Evolutionary conservation across 2,888 invertebrate genomes (phyloP).

Genomic region (Cataglyphis altisquamis): DNA sequence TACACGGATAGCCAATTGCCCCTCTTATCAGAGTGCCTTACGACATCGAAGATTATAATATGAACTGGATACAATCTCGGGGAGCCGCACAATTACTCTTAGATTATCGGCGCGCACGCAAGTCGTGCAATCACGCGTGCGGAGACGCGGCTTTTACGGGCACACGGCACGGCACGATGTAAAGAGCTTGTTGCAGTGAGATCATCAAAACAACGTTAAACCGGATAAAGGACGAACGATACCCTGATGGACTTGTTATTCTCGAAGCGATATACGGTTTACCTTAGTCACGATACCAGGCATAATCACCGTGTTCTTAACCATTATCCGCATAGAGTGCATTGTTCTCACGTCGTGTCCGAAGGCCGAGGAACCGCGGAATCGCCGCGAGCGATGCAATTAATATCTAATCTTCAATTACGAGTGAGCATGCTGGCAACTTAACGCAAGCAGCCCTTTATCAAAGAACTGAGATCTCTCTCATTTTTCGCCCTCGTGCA

Average conservation of each 20-base stretch:
- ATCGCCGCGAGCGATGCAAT: constrained; percentile 48
- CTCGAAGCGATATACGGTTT: constrained; percentile 32
- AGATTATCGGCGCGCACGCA: constrained; percentile 22
- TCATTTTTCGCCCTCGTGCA: constrained; percentile 33
- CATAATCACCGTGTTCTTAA: constrained; percentile 37
- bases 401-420: constrained; percentile 55
- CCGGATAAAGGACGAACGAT: constrained; percentile 38
- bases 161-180: constrained; percentile 10
- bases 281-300: constrained; percentile 31
- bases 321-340: constrained; percentile 37
- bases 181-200: constrained; percentile 26
- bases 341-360: constrained; percentile 42
- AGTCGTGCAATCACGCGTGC: constrained; percentile 21
- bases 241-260: constrained; percentile 43
- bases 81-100: constrained; percentile 1
- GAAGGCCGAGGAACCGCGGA: constrained; percentile 48
- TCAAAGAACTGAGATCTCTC: constrained; percentile 28
- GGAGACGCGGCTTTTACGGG: constrained; percentile 19
- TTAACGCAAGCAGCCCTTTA: constrained; percentile 40
- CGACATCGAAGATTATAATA: constrained; percentile 33
- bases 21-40: background rate
- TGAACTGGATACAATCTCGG: constrained; percentile 8
- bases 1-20: background rate
- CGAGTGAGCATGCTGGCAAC: constrained; percentile 33
- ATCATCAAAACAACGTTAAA: constrained; percentile 42